phyloP scores from a whole-genome alignment of 2,797 vertebrate genomes.

The Typhlichthys subterraneus region DNA sequence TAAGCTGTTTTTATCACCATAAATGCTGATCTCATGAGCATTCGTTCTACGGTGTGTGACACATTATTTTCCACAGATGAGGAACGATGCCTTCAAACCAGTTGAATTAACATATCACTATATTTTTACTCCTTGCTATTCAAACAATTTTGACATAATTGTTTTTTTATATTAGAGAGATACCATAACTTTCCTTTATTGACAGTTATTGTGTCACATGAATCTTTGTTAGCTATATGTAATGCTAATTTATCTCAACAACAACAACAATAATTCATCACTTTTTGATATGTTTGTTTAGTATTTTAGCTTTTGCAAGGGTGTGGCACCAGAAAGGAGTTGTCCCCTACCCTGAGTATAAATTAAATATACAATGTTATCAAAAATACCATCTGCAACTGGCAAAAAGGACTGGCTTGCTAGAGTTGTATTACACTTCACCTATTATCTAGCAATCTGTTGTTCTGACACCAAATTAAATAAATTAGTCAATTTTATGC shows the following conservation, averaged over 20 bases:
- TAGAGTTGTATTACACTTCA: not conserved
- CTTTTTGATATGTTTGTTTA: conserved; percentile 14
- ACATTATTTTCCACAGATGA: conserved; percentile 3
- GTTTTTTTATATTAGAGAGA: conserved; percentile 3
- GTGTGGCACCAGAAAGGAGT: conserved; percentile 17
- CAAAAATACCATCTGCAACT: conserved; percentile 1
- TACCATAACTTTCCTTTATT: not conserved
- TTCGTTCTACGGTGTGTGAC: conserved; percentile 7
- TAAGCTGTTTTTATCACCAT: conserved; percentile 18
- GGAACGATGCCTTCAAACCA: not conserved
- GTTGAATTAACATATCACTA: no score
- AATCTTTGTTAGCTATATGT: not conserved
- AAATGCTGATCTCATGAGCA: conserved; percentile 7
- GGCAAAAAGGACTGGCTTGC: not conserved
- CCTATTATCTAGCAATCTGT: not conserved
- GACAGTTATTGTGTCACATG: not conserved
- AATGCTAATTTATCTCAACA: not conserved
- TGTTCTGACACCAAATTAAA: not conserved
- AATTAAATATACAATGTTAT: conserved; percentile 10
- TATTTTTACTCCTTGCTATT: conserved; percentile 20
- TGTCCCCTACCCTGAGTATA: not conserved
- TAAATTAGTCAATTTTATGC: no score
- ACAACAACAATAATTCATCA: not conserved
- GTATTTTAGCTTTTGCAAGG: conserved; percentile 15
- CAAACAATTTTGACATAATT: conserved; percentile 13